Conservation (phyloP, 2,797 vertebrate genomes). For the Leuciscus waleckii region DNA sequence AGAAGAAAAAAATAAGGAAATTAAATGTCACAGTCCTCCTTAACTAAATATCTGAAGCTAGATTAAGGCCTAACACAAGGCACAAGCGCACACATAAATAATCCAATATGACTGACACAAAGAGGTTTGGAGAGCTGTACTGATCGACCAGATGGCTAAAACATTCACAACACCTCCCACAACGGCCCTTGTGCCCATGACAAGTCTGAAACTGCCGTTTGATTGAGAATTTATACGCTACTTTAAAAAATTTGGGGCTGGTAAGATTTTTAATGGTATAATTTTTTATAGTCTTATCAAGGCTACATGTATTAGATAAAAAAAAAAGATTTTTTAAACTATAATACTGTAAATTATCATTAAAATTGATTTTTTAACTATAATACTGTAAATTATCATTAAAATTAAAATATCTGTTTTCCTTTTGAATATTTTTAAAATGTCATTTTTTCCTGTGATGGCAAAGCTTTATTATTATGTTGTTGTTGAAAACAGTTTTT, state of each 20-base stretch:
- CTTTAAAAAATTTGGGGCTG: neutral
- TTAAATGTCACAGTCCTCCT: constrained; percentile 33
- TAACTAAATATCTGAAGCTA: neutral
- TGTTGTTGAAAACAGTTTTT: no score
- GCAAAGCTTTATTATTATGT: neutral
- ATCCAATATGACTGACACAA: neutral
- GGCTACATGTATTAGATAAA: neutral
- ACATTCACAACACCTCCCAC: neutral
- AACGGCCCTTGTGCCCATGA: neutral
- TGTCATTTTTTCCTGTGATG: neutral
- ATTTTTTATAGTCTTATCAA: neutral
- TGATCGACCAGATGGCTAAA: constrained; percentile 15
- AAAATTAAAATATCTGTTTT: neutral
- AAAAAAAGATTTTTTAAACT: no score
- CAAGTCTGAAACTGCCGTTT: neutral
- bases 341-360: neutral
- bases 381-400: neutral
- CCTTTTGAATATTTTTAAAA: neutral
- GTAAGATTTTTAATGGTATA: neutral
- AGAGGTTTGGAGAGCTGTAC: constrained; percentile 2
- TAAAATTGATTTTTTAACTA: neutral
- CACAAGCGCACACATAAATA: constrained; percentile 37
- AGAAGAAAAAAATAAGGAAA: constrained; percentile 15
- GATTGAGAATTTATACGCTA: neutral
- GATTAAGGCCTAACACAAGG: constrained; percentile 44